These are phyloP conservation scores for Aurelia sp. DNA, from an alignment of 30 jellyfish, hydroid and myxozoan genomes.

Conservation along the genomic window DNA sequence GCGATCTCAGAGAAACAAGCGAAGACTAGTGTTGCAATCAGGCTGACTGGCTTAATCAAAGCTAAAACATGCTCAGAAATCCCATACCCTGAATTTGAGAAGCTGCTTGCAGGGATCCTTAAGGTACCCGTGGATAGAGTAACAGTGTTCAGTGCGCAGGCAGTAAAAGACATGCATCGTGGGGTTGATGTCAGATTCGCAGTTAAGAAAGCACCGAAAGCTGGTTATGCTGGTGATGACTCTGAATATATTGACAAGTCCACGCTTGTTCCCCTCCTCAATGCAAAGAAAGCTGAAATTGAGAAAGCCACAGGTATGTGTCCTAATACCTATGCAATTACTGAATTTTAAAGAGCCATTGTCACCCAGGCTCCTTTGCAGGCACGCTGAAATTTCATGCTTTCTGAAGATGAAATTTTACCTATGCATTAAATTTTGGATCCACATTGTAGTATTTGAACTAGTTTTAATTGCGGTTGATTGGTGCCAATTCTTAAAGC, in stretches of 20 bases:
- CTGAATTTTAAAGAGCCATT: too few species aligned
- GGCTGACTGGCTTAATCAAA: constrained; percentile 86
- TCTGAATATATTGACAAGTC: constrained; percentile 70
- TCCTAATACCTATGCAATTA: neutral
- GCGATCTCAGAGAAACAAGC: constrained; percentile 87
- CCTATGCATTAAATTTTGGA: too few species aligned
- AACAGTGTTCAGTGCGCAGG: constrained; percentile 88
- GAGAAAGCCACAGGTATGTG: constrained; percentile 86
- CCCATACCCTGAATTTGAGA: constrained; percentile 85
- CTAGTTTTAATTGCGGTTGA: too few species aligned
- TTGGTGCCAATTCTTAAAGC: too few species aligned
- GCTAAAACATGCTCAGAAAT: constrained; percentile 83
- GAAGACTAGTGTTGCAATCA: constrained; percentile 85
- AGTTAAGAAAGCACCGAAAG: constrained; percentile 75
- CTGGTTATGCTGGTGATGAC: constrained; percentile 84
- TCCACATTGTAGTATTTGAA: too few species aligned
- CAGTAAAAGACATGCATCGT: constrained; percentile 78
- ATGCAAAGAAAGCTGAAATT: constrained; percentile 71
- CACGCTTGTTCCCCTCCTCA: constrained; percentile 77
- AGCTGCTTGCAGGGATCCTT: constrained; percentile 76
- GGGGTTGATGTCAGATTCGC: constrained; percentile 98
- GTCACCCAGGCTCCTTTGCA: too few species aligned
- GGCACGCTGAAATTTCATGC: too few species aligned
- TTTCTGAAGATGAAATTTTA: too few species aligned
- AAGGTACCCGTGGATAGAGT: constrained; percentile 79